Base-by-base conservation (phyloP, 2,113 vertebrate species). In the Suncus etruscus region DNA sequence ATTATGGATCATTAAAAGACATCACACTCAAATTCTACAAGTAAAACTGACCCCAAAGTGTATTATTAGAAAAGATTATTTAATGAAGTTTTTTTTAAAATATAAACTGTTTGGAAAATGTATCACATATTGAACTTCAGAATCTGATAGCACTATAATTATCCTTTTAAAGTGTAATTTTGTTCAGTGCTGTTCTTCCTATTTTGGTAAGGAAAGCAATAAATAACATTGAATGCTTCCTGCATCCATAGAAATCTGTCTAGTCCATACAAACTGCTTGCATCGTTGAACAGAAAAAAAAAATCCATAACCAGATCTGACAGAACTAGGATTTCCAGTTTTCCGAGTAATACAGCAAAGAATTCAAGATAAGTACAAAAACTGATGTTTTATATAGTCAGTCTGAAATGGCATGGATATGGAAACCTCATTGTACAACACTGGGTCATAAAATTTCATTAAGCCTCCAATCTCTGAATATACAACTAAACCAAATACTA, bases 271-370 rank as follows among this genome's bases (percentile, higher is more conserved):
- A 95, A 95, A 95, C 95, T 95, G 96, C 96, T 98, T 96, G 92
- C 97, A 95, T 98, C 98, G 97, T 98, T 98, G 98, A 95, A 94
- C 82, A 92, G 98, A 98, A 97, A 97, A 98, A 97, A 98, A 98
- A 98, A 98, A 97, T 96, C 97, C 95, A 97, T 97, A 97, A 98
- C 98, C 97, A 97, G 96, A 97, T 98, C 96, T 97, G 97, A 96
- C 95, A 97, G 94, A 95, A 94, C 66, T 0, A 97, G 97, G 92
- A 85, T 92, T 97, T 97, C 89, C 96, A 97, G 91, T 96, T 97
- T 97, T 97, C 97, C 96, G 95, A 97, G 95, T 97, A 98, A 98
- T 97, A 98, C 96, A 97, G 96, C 95, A 97, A 97, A 97, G 94
- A 96, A 96, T 93, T 98, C 95, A 96, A 95, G 90, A 96, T 95